Conservation (phyloP, 2,888 invertebrate species). For the Diogma glabrata region DNA sequence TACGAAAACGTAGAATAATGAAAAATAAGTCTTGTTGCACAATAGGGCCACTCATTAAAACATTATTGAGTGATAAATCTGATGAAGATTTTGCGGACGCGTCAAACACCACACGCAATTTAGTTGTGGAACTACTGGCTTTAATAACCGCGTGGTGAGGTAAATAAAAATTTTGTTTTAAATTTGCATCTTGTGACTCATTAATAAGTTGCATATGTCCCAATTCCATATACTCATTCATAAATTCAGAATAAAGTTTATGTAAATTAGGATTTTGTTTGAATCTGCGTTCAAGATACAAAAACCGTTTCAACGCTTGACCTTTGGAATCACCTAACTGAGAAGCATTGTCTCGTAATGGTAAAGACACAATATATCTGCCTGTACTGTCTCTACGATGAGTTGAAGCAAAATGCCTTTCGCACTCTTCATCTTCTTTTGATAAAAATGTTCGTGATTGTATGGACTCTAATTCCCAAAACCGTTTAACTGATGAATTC, state of each 20-base stretch:
- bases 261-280: not conserved
- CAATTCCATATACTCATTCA: not conserved
- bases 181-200: not conserved
- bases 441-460: not conserved
- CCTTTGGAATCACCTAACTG: not conserved
- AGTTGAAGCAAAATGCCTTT: not conserved
- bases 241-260: not conserved
- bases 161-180: not conserved
- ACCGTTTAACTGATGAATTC: no score
- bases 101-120: not conserved
- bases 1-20: no score
- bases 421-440: not conserved
- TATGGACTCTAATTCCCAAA: not conserved
- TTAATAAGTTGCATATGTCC: not conserved
- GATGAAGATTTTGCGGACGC: not conserved
- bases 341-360: not conserved
- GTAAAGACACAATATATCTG: not conserved
- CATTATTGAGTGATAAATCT: no score
- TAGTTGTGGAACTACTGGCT: not conserved
- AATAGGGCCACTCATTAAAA: no score
- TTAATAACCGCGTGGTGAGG: not conserved
- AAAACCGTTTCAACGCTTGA: not conserved
- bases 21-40: no score
- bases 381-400: not conserved
- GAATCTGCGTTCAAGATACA: not conserved